Conservation (phyloP, 2,113 vertebrate genomes). For the Eretmochelys imbricata region DNA sequence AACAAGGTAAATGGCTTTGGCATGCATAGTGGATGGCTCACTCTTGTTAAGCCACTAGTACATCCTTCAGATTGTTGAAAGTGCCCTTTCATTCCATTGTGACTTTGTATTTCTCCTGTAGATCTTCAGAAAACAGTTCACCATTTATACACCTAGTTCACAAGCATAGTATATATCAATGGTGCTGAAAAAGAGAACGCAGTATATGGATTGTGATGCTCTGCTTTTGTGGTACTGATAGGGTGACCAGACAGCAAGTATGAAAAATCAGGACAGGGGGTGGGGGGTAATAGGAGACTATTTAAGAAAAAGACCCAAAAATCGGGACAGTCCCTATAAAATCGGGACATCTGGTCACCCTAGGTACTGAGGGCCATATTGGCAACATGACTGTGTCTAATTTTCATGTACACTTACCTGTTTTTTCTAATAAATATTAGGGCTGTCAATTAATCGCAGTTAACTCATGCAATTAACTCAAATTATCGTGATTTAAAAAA, state of each 20-base stretch:
- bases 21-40: not conserved
- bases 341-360: too few species aligned
- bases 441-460: too few species aligned
- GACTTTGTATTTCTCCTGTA: conserved; percentile 47
- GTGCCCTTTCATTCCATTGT: conserved; percentile 5
- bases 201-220: not conserved
- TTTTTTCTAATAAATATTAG: not conserved
- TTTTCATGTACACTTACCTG: not conserved
- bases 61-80: not conserved
- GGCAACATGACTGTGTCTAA: not conserved
- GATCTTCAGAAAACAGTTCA: not conserved
- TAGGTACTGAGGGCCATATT: not conserved
- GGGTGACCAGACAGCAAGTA: too few species aligned
- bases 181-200: not conserved
- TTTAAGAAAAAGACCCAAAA: too few species aligned
- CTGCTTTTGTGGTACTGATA: not conserved
- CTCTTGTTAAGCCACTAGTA: conserved; percentile 46
- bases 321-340: too few species aligned
- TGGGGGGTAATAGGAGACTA: too few species aligned
- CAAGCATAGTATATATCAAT: not conserved
- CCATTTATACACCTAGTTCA: conserved; percentile 9
- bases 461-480: too few species aligned
- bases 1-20: not conserved
- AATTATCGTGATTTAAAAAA: too few species aligned
- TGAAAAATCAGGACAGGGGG: too few species aligned